Evolutionary conservation across 2,797 vertebrate genomes (phyloP), one percentile per base, ranked within the genome.

Genomic region (Odontamblyopus lacepedii): DNA sequence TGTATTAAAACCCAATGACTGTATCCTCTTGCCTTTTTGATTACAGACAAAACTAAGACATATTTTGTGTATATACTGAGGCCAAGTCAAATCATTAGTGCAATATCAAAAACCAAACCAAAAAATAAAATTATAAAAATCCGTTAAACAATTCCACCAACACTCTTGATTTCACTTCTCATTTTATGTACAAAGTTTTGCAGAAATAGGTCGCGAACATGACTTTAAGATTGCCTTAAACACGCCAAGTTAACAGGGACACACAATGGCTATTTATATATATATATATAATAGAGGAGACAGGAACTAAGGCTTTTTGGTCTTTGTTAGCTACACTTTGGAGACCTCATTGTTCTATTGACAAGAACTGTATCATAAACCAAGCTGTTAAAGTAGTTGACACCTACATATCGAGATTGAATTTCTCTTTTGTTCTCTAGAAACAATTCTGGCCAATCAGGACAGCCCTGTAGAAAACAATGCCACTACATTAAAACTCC

Each of bases 271-370:
- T 71, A 30, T 6, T 30, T 18, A 30, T 56, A 2, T 27, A 15
- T 30, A 81, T 67, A 77, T 11, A 44, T 12, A 41, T 41, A 41
- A 38, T 9, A 9, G 7, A 60, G 0, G 38, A 77, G 67, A 73
- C 67, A 64, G 64, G 55, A 76, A 73, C 68, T 79, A 82, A 82
- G 80, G 83, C 84, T 86, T 88, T 88, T 88, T 85, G 88, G 88
- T 91, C 78, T 88, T 85, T 67, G 69, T 72, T 63, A 75, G 82
- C 76, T 86, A 81, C 82, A 80, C 73, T 79, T 81, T 76, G 70
- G 78, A 77, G 79, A 75, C 68, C 66, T 60, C 35, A 67, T 23
- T 62, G 69, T 70, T 79, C 59, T 74, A 68, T 56, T 56, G 35
- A 71, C 35, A 27, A 69, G 35, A 80, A 61, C 68, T 12, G 38